A percentile compares a stretch with the other conserved stretches of the same genome.
phyloP scores from a whole-genome alignment of 2,888 invertebrate species.

The Eupithecia subumbrata region DNA sequence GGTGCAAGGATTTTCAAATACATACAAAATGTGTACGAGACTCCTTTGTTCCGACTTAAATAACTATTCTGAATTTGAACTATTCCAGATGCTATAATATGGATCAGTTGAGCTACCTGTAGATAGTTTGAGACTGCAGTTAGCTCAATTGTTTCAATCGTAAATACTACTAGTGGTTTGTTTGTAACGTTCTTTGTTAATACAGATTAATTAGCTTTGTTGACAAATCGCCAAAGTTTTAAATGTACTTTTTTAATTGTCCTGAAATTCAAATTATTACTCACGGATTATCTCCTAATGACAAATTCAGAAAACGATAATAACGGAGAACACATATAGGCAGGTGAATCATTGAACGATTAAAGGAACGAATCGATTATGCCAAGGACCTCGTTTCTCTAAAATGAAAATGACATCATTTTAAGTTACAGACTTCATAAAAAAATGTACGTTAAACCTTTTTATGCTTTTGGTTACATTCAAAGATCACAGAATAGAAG shows the following conservation, averaged over 20 bases:
- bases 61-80: neutral
- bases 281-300: neutral
- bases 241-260: no score
- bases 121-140: no score
- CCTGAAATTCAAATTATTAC: neutral
- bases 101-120: no score
- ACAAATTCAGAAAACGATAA: neutral
- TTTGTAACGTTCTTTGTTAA: no score
- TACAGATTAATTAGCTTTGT: no score
- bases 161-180: no score
- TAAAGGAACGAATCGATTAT: neutral
- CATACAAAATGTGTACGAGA: constrained; percentile 9
- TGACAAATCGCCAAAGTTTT: no score
- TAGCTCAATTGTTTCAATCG: no score
- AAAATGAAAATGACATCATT: neutral
- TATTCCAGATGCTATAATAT: neutral
- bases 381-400: neutral
- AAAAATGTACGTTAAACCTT: no score
- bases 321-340: neutral
- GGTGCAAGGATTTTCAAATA: constrained; percentile 28
- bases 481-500: no score
- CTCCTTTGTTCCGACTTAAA: constrained; percentile 20
- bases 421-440: no score
- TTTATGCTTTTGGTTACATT: no score
- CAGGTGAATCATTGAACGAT: neutral